Evolutionary conservation across 1,140 invertebrate species (phyloP), one percentile per base, ranked within the genome.

Genomic region (Nephila pilipes): DNA sequence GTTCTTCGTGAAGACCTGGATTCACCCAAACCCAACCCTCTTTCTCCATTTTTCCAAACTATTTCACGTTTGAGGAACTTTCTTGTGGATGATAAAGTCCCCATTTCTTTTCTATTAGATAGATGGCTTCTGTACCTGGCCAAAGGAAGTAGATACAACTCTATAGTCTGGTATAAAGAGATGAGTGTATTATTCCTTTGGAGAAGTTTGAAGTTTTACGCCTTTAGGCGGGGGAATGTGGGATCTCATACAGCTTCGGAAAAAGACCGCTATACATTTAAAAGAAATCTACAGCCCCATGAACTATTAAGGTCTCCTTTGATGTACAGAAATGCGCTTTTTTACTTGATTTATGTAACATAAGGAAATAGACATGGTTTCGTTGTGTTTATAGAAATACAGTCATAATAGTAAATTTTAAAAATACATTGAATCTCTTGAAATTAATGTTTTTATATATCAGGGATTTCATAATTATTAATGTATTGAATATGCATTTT

Each of bases 21-120:
- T 29, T 69, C 25, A 16, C 29, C 65, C 65, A 14, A 18, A 22
- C 36, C 36, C 22, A 22, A 20, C 36, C 18, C 36, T 10, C 79
- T 54, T 60, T 85, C n/a, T 29, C 25, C 32, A 60, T 36, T 60
- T 87, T 88, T 88, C 63, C 58, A 54, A 65, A 65, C 87, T 69
- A 88, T 88, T 88, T 88, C 63, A 88, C 87, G 87, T 69, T 69
- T 88, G 60, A 88, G 87, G 46, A 69, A 65, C 60, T 88, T 88
- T 69, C 87, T n/a, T n/a, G 12, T 46, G 63, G 63, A 69, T 65
- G 63, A 54, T 54, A 88, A 69, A 88, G 87, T 88, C 54, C 32
- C 87, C 63, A 69, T 88, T 88, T 69, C 58, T 88, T 88, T 88
- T 69, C 87, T 69, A 69, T 88, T 88, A 69, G 58, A 88, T 88